Evolutionary conservation across 2,113 vertebrate species (phyloP).

Genomic region (Leptosomus discolor): DNA sequence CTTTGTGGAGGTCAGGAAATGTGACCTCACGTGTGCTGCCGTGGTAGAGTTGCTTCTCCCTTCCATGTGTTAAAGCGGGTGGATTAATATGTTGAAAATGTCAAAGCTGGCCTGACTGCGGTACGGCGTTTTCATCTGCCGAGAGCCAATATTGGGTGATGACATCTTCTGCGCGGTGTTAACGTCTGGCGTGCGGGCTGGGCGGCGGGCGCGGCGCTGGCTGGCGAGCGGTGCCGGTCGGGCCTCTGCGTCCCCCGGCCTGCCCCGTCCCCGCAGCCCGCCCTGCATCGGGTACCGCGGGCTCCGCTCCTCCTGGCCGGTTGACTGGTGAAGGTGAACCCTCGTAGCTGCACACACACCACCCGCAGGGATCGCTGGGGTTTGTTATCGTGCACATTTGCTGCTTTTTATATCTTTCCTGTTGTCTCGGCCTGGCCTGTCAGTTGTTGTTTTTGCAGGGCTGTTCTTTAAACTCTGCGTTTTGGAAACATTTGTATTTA

Average conservation of each 20-base stretch:
- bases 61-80: neutral
- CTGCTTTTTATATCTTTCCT: neutral
- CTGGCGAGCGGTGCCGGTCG: rapidly evolving
- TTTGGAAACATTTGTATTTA: neutral
- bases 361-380: neutral
- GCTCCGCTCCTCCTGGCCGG: neutral
- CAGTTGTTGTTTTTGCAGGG: rapidly evolving
- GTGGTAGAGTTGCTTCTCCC: neutral
- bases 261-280: neutral
- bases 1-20: neutral
- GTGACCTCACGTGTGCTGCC: neutral
- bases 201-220: neutral
- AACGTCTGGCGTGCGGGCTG: no score
- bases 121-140: neutral
- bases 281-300: neutral
- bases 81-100: neutral
- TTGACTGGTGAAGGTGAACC: neutral
- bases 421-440: neutral
- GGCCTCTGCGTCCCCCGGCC: neutral
- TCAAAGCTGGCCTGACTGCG: neutral
- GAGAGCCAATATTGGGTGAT: neutral
- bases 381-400: neutral
- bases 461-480: neutral
- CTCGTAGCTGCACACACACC: neutral
- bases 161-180: neutral